phyloP scores from a whole-genome alignment of 2,113 vertebrate genomes.

The Gambusia holbrooki region DNA sequence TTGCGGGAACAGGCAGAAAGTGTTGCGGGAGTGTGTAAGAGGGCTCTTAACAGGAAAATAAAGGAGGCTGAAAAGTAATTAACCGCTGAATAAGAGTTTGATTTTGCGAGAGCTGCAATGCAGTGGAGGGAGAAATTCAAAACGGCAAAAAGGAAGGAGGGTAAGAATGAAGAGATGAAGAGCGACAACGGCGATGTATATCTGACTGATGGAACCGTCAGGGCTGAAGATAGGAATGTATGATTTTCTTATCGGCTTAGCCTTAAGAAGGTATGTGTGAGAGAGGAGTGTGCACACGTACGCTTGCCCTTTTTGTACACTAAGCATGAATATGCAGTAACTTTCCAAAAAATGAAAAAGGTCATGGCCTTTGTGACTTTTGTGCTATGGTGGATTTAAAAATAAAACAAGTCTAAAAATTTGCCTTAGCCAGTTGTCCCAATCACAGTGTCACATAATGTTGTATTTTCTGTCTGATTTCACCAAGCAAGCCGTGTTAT shows the following conservation, averaged over 20 bases:
- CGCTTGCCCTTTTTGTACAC: not conserved
- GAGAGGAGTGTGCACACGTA: constrained; percentile 13
- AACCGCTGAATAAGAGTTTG: constrained; percentile 38
- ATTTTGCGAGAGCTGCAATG: constrained; percentile 39
- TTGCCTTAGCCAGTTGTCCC: not conserved
- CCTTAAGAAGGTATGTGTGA: constrained; percentile 37
- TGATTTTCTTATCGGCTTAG: constrained; percentile 55
- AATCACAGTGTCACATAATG: constrained; percentile 14
- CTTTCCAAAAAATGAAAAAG: constrained; percentile 9
- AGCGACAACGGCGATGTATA: constrained; percentile 37
- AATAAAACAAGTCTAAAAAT: too few relatives aligned
- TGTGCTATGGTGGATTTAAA: constrained; percentile 1
- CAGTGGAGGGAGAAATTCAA: constrained; percentile 5
- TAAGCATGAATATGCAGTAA: constrained; percentile 14
- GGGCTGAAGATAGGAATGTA: constrained; percentile 49
- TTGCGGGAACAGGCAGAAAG: constrained; percentile 7
- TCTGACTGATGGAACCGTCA: constrained; percentile 34
- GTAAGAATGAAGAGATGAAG: constrained; percentile 13
- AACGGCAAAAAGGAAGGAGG: constrained; percentile 11
- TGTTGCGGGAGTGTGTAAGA: constrained; percentile 43
- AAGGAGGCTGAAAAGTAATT: constrained; percentile 51
- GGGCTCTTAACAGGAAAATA: constrained; percentile 48
- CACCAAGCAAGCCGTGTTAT: not conserved
- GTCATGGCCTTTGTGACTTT: constrained; percentile 6
- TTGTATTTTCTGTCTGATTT: constrained; percentile 8